These are phyloP conservation scores for Athalia rosae DNA, from an alignment of 2,888 invertebrate species.

Conservation along the genomic window DNA sequence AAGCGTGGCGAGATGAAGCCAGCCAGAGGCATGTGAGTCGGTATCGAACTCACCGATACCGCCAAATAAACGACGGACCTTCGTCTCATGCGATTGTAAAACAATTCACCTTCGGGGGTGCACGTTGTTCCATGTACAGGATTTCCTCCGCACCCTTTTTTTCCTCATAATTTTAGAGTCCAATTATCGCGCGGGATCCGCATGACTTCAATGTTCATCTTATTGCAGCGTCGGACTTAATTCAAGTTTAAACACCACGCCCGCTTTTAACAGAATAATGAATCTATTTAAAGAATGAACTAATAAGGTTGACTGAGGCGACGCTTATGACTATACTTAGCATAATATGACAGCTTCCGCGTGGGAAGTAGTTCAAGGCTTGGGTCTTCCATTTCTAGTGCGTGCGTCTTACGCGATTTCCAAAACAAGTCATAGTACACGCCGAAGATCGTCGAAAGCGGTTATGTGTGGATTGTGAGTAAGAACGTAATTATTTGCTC, in stretches of 20 bases:
- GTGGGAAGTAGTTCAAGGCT: conserved; percentile 66
- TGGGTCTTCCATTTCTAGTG: conserved; percentile 1
- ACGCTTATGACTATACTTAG: conserved; percentile 58
- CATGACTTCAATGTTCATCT: background rate
- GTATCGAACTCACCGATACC: conserved; percentile 17
- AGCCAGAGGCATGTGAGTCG: conserved; percentile 14
- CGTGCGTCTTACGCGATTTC: background rate
- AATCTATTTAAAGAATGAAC: conserved; percentile 45
- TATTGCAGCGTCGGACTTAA: conserved; percentile 22
- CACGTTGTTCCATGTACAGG: too few species aligned
- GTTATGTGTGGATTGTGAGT: too few species aligned
- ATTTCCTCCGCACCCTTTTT: too few species aligned
- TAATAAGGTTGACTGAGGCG: conserved; percentile 46
- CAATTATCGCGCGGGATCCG: background rate
- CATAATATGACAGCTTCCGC: conserved; percentile 53
- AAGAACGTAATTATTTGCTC: too few species aligned
- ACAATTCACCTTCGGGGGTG: background rate
- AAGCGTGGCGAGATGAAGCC: background rate
- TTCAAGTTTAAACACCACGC: conserved; percentile 35
- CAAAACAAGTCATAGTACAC: too few species aligned
- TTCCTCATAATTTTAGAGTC: too few species aligned
- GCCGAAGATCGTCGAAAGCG: too few species aligned
- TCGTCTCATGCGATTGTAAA: conserved; percentile 12
- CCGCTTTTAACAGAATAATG: conserved; percentile 35
- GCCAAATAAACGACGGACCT: conserved; percentile 16